phyloP scores from a whole-genome alignment of 2,113 vertebrate species.

The Phrynocephalus versicolor region DNA sequence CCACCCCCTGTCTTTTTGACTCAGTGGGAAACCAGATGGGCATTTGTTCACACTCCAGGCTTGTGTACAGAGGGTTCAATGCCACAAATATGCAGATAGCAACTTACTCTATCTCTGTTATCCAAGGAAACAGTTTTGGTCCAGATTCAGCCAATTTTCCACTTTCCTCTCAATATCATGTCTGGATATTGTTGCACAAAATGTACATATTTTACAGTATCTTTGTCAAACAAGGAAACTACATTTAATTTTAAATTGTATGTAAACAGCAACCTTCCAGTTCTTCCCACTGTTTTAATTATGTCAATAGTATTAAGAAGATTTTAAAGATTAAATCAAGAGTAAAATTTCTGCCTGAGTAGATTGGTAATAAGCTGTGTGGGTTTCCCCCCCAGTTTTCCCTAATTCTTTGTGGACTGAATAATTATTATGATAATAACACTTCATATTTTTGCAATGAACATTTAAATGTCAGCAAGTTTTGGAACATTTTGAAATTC shows the following conservation, averaged over 20 bases:
- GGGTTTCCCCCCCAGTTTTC: constrained; percentile 6
- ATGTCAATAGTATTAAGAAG: constrained; percentile 49
- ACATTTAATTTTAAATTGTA: constrained; percentile 34
- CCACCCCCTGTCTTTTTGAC: not conserved
- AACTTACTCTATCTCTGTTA: too few relatives aligned
- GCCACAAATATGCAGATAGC: too few relatives aligned
- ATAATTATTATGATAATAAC: constrained; percentile 35
- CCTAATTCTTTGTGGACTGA: constrained; percentile 20
- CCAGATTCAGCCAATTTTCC: not conserved
- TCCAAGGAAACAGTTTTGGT: too few relatives aligned
- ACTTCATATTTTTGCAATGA: constrained; percentile 10
- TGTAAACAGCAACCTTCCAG: constrained; percentile 23
- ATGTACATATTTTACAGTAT: constrained; percentile 20
- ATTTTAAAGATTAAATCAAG: constrained; percentile 54
- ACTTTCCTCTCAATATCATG: not conserved
- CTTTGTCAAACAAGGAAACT: constrained; percentile 35
- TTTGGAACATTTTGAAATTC: not conserved
- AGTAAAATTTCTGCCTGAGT: constrained; percentile 48
- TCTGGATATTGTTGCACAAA: not conserved
- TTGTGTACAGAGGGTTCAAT: not conserved
- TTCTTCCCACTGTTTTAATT: constrained; percentile 48
- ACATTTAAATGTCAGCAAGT: constrained; percentile 11
- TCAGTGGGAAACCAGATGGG: too few relatives aligned
- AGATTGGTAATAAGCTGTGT: constrained; percentile 41
- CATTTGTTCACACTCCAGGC: not conserved